Evolutionary conservation across 2,888 invertebrate species (phyloP), one percentile per base, ranked within the genome.

Genomic region (Parnassius smintheus): DNA sequence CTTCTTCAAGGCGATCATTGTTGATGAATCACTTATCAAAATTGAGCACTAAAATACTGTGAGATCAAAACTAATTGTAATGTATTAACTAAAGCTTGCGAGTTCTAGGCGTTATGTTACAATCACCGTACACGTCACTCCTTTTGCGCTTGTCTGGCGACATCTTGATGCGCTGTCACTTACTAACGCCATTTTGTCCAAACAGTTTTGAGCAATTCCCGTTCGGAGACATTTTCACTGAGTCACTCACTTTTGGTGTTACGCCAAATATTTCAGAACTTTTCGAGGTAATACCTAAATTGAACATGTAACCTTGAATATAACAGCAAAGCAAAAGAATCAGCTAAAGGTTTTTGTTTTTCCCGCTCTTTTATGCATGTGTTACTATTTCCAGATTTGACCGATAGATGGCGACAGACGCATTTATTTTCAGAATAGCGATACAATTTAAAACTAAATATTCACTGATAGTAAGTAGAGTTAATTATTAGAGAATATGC

Each of bases 1-100:
- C 84, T 97, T 97, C 90, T 97, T 97, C 74, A 96, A 87, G 74
- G 95, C 95, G 88, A 96, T 93, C 96, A 97, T 97, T 65, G 64
- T 65, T 57, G 57, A 70, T 70, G 66, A 67, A 64, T 74, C 71
- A 71, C 70, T 72, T 72, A 69, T 71, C 73, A 60, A 65, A 66
- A 66, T 86, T 86, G 86, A 88, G 87, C 86, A 85, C 85, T 87
- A 81, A 66, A 79, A 81, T 85, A 85, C 79, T 85, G 85, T 86
- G 86, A 88, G 86, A 87, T 88, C 88, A 83, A 66, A 44, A n/a
- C 12, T 57, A 50, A 50, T 54, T 56, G 12, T 12, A 59, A 52
- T 59, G 60, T 61, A 66, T 65, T 58, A 61, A 49, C 54, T 65
- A 68, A 57, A 66, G 61, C 62, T 64, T 63, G 67, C 71, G 70